phyloP scores from a whole-genome alignment of 2,888 invertebrate genomes.

The Copidosoma aretas region DNA sequence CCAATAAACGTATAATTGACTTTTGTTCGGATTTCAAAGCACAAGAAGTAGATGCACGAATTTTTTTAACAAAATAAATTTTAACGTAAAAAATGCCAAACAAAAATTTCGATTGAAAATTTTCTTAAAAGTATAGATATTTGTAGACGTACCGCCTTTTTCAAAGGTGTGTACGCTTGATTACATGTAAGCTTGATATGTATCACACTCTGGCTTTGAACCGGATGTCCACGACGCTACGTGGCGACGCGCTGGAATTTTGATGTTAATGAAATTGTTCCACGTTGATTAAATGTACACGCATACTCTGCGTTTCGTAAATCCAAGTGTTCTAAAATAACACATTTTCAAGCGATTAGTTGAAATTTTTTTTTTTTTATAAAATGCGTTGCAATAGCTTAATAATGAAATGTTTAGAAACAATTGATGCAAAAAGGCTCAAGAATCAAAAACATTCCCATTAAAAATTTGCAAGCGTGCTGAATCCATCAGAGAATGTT shows the following conservation, averaged over 20 bases:
- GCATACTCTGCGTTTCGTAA: too few relatives aligned
- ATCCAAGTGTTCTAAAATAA: too few relatives aligned
- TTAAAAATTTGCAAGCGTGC: too few relatives aligned
- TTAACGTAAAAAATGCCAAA: not conserved
- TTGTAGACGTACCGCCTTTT: conserved; percentile 4
- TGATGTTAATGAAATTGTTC: conserved; percentile 8
- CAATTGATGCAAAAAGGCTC: too few relatives aligned
- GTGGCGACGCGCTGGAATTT: conserved; percentile 10
- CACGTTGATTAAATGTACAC: too few relatives aligned
- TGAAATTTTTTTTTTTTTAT: too few relatives aligned
- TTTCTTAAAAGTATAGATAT: conserved; percentile 3
- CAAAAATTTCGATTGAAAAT: not conserved
- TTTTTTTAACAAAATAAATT: conserved; percentile 5
- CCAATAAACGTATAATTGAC: conserved; percentile 1
- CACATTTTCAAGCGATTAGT: too few relatives aligned
- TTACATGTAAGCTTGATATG: conserved; percentile 24
- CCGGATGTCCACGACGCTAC: conserved; percentile 4
- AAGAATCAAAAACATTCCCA: too few relatives aligned
- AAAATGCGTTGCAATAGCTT: too few relatives aligned
- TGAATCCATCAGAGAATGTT: too few relatives aligned
- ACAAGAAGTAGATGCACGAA: conserved; percentile 9
- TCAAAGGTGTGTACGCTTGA: conserved; percentile 4
- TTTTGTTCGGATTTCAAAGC: not conserved
- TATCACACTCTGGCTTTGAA: conserved; percentile 35
- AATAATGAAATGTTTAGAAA: too few relatives aligned